Evolutionary conservation across 1,140 invertebrate species (phyloP), one percentile per base, ranked within the genome.

Genomic region (honey bee (Apis mellifera)): DNA sequence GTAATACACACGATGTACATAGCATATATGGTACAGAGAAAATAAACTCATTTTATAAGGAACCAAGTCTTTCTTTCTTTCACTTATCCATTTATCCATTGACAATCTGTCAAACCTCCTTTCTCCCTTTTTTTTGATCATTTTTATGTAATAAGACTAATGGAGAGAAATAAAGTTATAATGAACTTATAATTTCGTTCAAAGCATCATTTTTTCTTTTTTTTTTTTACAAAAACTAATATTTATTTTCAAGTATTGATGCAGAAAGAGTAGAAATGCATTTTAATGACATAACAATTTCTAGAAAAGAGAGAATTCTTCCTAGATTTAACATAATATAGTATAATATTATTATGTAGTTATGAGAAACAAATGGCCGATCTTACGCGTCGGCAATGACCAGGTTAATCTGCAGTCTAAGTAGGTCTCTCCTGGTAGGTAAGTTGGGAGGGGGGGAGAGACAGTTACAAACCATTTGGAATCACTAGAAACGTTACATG

Each of bases 41-140:
- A 85, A 94, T 94, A 94, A 94, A 94, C 92, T 93, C 93, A 93
- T 93, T 94, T 94, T 94, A 92, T 93, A 93, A 94, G 90, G 92
- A 94, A 92, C 5, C 15, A 68, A 48, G n/a, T 12, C 23, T 70
- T n/a, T n/a, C n/a, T n/a, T n/a, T n/a, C 17, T 69, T 70, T 32
- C 2, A 60, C 9, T 86, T 70, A 66, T 78, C 69, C 21, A 78
- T 54, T 54, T n/a, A n/a, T 17, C 15, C 26, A 19, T 21, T 9
- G 23, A 15, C 12, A 13, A 62, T 8, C 1, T 8, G 15, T 62
- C n/a, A 7, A 32, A 32, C 9, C n/a, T 62, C 12, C 13, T 62
- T 62, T 62, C 8, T 15, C 32, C 3, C 32, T 42, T 42, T 42
- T 42, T 0, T 32, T 32, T 1, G 26, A 26, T 26, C 26, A 26